Evolutionary conservation across 1,140 invertebrate species (phyloP), one percentile per base, ranked within the genome.

Genomic region (Platorchestia sp.): DNA sequence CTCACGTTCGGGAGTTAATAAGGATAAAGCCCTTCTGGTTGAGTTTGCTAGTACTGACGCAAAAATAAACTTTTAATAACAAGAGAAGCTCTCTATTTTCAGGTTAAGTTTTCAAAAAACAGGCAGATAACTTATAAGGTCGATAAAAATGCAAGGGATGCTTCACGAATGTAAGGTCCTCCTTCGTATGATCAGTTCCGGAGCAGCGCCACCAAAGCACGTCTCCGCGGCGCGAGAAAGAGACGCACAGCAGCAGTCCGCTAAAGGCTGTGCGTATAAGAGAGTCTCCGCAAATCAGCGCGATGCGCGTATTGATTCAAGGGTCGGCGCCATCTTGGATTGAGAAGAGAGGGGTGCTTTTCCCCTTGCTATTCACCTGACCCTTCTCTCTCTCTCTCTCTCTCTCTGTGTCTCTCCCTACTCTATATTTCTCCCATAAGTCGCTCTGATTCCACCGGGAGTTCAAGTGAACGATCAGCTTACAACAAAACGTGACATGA

Each of bases 241-340:
- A 89, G 41, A 86, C 7, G 36, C 87, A 89, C 75, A 53, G 45
- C 95, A 75, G 45, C 91, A 45, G 91, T 40, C 43, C 45, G 91
- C 43, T 93, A 93, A 93, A 93, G 43, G 45, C 41, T 42, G 44
- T 42, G 14, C 7, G 44, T 10, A 93, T 36, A 47, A 45, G 91
- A 93, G 91, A 93, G 91, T 40, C 91, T 45, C 41, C 43, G 91
- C 91, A 93, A 93, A 93, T 93, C 91, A 93, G 43, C 40, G 91
- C 41, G 91, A 93, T 93, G 91, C 91, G 41, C 36, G 91, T 93
- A 93, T 93, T 93, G 91, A 93, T 93, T 93, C 91, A 93, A 47
- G 91, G 91, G 91, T 93, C 91, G 91, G 10, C 91, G 91, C 91
- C 91, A 93, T 93, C 91, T 93, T 93, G 91, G 44, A 45, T 93